Evolutionary conservation across 2,797 vertebrate species (phyloP).

Genomic region (Balearica regulorum): DNA sequence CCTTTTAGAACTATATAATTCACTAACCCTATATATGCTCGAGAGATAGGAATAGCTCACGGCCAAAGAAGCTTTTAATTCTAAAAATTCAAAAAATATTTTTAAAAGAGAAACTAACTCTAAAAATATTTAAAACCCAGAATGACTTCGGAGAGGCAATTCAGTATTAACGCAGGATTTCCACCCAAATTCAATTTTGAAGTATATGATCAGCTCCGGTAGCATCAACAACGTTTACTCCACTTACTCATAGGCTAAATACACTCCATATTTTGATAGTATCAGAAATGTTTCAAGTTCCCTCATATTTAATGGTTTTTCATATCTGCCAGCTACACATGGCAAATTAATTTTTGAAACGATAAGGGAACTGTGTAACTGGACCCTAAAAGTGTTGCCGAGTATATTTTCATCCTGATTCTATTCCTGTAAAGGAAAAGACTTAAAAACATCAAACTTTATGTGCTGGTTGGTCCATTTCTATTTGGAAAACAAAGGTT

Average conservation of each 20-base stretch:
- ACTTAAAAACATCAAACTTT: background rate
- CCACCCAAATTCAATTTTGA: background rate
- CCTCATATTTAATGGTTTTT: background rate
- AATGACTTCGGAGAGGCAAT: background rate
- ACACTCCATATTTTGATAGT: background rate
- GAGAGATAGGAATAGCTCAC: background rate
- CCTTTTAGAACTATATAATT: background rate
- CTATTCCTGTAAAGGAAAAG: background rate
- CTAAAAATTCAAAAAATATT: background rate
- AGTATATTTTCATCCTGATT: background rate
- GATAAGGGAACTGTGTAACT: background rate
- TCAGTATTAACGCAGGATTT: background rate
- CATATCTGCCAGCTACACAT: background rate
- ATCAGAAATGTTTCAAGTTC: background rate
- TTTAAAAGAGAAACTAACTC: background rate
- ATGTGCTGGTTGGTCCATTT: background rate
- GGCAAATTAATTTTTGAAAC: background rate
- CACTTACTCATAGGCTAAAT: background rate
- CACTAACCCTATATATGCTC: background rate
- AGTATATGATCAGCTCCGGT: background rate
- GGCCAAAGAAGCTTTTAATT: background rate
- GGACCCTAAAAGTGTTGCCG: background rate
- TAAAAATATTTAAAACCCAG: background rate
- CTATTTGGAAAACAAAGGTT: background rate
- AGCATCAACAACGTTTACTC: background rate